Conservation (phyloP, 2,113 vertebrate species). For the Cryptotis parvus region DNA sequence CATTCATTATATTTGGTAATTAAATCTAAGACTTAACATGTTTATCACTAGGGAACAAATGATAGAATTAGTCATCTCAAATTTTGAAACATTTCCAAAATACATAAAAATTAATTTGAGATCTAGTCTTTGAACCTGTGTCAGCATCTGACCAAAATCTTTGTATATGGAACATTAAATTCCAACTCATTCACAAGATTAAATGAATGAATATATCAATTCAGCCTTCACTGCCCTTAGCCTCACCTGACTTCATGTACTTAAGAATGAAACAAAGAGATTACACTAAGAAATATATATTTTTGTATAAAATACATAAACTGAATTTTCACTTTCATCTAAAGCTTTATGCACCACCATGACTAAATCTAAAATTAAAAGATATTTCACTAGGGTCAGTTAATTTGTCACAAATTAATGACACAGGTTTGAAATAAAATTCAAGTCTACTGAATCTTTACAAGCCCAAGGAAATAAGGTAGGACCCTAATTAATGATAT, state of each 20-base stretch:
- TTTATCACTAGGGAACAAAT: conserved; percentile 46
- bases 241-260: neutral
- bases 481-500: conserved; percentile 29
- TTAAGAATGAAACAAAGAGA: neutral
- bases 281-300: neutral
- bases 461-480: neutral
- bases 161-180: conserved; percentile 48
- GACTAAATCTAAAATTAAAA: conserved; percentile 20
- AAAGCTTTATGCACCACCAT: neutral
- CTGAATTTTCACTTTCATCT: conserved; percentile 22
- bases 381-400: neutral
- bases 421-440: conserved; percentile 28
- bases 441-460: neutral
- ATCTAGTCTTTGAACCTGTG: neutral
- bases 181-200: conserved; percentile 49
- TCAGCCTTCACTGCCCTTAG: neutral
- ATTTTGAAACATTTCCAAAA: conserved; percentile 57
- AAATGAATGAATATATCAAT: neutral
- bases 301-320: conserved; percentile 2
- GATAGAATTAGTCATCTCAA: neutral
- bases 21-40: neutral
- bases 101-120: conserved; percentile 58
- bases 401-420: conserved; percentile 32
- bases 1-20: conserved; percentile 1
- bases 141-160: neutral